A percentile compares a stretch with the other conserved stretches of the same genome.
Evolutionary conservation across 2,888 invertebrate genomes (phyloP).

Genomic region (Machimus atricapillus): DNA sequence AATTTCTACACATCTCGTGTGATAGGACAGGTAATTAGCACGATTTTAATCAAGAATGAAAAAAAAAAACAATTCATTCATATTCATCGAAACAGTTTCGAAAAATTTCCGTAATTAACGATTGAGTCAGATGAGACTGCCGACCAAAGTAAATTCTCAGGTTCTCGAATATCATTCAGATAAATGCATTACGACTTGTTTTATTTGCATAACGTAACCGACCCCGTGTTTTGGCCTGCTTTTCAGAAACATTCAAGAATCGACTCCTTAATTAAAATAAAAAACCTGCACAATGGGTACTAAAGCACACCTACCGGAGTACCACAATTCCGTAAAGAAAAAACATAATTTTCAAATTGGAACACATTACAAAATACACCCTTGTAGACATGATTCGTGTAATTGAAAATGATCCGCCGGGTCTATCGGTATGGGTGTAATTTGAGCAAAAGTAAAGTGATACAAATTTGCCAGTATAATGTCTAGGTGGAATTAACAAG

Average conservation of each 20-base stretch:
- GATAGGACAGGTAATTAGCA: background rate
- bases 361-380: background rate
- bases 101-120: background rate
- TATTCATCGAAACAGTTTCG: background rate
- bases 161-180: background rate
- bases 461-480: slow-evolving; percentile 6
- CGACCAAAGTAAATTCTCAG: background rate
- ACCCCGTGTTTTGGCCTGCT: background rate
- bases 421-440: background rate
- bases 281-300: background rate
- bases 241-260: background rate
- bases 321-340: background rate
- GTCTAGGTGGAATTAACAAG: background rate
- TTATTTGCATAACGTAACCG: background rate
- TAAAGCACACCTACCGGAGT: background rate
- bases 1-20: background rate
- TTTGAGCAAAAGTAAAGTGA: background rate
- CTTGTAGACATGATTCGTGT: background rate
- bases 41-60: background rate
- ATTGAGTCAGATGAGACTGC: background rate
- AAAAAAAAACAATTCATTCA: background rate
- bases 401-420: background rate
- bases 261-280: background rate
- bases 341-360: background rate
- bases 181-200: background rate